Evolutionary conservation across 2,888 invertebrate species (phyloP).

Genomic region (Cylindroiulus punctatus): DNA sequence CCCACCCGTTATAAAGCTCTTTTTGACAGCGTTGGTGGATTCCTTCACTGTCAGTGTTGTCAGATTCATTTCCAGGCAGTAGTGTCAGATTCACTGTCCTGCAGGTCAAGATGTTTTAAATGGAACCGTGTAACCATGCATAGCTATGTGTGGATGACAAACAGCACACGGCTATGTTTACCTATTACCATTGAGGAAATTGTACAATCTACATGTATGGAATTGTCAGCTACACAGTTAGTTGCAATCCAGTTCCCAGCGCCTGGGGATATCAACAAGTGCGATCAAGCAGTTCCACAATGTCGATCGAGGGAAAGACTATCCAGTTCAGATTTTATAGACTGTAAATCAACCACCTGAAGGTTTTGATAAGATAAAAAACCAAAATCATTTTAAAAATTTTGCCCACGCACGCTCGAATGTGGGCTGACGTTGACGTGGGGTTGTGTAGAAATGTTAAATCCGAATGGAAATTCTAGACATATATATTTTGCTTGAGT

Average conservation of each 20-base stretch:
- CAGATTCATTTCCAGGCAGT: too few relatives aligned
- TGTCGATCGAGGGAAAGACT: neutral
- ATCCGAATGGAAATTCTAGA: neutral
- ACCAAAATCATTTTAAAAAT: neutral
- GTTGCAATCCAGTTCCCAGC: neutral
- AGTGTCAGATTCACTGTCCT: too few relatives aligned
- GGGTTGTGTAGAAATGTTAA: neutral
- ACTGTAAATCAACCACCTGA: slow-evolving; percentile 38
- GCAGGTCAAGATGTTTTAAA: too few relatives aligned
- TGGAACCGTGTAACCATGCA: too few relatives aligned
- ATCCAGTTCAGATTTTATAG: slow-evolving; percentile 12
- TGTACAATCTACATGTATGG: too few relatives aligned
- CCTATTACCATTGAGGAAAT: too few relatives aligned
- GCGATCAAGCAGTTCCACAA: neutral
- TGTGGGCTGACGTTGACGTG: neutral
- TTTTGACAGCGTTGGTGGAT: too few relatives aligned
- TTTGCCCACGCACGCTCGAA: neutral
- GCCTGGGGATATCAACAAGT: neutral
- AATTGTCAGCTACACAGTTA: too few relatives aligned
- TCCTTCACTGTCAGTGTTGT: too few relatives aligned
- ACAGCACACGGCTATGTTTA: too few relatives aligned
- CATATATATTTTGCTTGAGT: neutral
- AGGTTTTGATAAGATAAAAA: neutral
- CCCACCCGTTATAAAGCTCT: too few relatives aligned
- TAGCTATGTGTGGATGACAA: too few relatives aligned